Evolutionary conservation across 2,113 vertebrate genomes (phyloP), one percentile per base, ranked within the genome.

Genomic region (Prunella fulvescens): DNA sequence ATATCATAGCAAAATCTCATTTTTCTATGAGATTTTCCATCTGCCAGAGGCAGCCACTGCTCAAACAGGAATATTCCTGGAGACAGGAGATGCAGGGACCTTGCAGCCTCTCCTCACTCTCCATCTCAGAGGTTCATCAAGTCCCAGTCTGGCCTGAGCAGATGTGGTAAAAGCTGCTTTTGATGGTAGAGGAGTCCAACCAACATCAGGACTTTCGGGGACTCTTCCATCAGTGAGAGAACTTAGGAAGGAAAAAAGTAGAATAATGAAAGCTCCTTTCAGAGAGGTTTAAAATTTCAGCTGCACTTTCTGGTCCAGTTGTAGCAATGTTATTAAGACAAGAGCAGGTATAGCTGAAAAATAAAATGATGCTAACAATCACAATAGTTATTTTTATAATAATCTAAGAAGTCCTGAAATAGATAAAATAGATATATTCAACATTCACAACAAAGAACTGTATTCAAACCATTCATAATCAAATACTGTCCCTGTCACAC

Each of bases 111-210:
- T 84, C 20, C 57, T 82, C 28, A n/a, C 11, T 7, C 13, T 73
- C 1, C 0, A 4, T 50, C 44, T 60, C 44, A 56, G 37, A 88
- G 51, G 14, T 5, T 1, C 66, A 31, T 15, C 6, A 2, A 45
- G 11, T 40, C 29, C 57, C 45, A 14, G 14, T 11, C 47, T 8
- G 15, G 7, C 53, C 42, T 33, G 61, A 37, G 28, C 4, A 79
- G 69, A 19, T 37, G 22, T 19, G 22, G 5, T 26, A 56, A 56
- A 65, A 26, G 15, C 15, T 84, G 65, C 16, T 45, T 82, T 76
- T 7, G 4, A n/a, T 62, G 57, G 35, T 19, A 77, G 47, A 78
- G 39, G 31, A 88, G 11, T 28, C 20, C 45, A 56, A 4, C 11
- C n/a, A 81, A 4, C 18, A 11, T 3, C 5, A 26, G 29, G 57